Evolutionary conservation across 2,113 vertebrate genomes (phyloP), one percentile per base, ranked within the genome.

Genomic region (Argyrosomus japonicus): DNA sequence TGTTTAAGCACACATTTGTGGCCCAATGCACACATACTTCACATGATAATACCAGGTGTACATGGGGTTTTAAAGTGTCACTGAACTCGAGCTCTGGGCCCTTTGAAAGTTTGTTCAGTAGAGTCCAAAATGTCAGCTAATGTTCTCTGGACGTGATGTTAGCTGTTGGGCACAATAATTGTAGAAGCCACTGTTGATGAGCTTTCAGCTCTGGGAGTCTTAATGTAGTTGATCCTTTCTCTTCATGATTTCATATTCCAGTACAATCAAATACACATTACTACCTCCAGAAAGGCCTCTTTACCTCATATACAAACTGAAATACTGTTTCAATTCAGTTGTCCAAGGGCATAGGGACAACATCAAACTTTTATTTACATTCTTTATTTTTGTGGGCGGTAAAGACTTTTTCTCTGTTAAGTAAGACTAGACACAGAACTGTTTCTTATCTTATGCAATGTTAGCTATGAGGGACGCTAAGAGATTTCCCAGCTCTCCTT

Each of bases 261-360:
- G 95, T 96, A 98, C 97, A 98, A 98, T 98, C 97, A 76, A 92
- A 93, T 92, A 94, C 96, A 98, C 96, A 96, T 95, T 95, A 95
- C 97, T 98, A 98, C 97, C 97, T 98, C 97, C 96, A 96, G 70
- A 91, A 96, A 94, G 96, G 96, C 96, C 97, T 97, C 96, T 96
- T 97, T 97, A 97, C 97, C 97, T 97, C 97, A 96, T 95, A 97
- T 96, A 96, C 96, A 97, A 96, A 95, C 92, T 96, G 95, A 96
- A 96, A 96, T 96, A 94, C 94, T 95, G 90, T 89, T 91, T 88
- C 77, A 80, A 81, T 90, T 95, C 93, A 95, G 91, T 95, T 96
- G 96, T 95, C 95, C 94, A 95, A 92, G 94, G 94, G 95, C 92
- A 94, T 96, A 96, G 95, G 94, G 93, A 95, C 96, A 96, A 95